These are phyloP conservation scores for Molossus molossus DNA, from an alignment of 2,797 vertebrate genomes.

Conservation along the genomic window DNA sequence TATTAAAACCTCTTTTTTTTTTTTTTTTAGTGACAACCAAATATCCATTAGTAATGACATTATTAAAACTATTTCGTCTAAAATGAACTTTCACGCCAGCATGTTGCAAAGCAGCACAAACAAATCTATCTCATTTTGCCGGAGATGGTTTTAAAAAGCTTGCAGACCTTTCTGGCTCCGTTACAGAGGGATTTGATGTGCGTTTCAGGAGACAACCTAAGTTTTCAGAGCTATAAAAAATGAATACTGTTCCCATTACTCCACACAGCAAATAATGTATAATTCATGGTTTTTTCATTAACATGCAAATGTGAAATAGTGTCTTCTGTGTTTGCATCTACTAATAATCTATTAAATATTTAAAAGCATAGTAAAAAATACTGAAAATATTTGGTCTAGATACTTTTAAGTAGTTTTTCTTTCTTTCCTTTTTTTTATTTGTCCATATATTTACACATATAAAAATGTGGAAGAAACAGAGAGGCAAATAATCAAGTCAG, in stretches of 20 bases:
- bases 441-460: slow-evolving; percentile 76
- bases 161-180: slow-evolving; percentile 81
- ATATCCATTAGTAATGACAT: slow-evolving; percentile 88
- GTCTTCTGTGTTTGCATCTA: slow-evolving; percentile 88
- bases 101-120: slow-evolving; percentile 85
- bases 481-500: slow-evolving; percentile 67
- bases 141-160: slow-evolving; percentile 85
- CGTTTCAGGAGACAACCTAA: slow-evolving; percentile 86
- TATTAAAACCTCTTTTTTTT: slow-evolving; percentile 87
- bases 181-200: slow-evolving; percentile 84
- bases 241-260: slow-evolving; percentile 86
- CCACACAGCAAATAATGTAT: slow-evolving; percentile 89
- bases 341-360: slow-evolving; percentile 91
- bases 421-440: slow-evolving; percentile 79
- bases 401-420: slow-evolving; percentile 83
- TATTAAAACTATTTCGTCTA: slow-evolving; percentile 89
- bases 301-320: slow-evolving; percentile 90
- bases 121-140: slow-evolving; percentile 87
- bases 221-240: slow-evolving; percentile 89
- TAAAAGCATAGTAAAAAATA: slow-evolving; percentile 88
- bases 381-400: slow-evolving; percentile 87
- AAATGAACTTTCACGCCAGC: slow-evolving; percentile 87
- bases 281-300: slow-evolving; percentile 91
- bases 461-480: slow-evolving; percentile 64
- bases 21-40: slow-evolving; percentile 88